phyloP scores from a whole-genome alignment of 1,140 invertebrate species.

The Pseudomyrmex dendroicus region DNA sequence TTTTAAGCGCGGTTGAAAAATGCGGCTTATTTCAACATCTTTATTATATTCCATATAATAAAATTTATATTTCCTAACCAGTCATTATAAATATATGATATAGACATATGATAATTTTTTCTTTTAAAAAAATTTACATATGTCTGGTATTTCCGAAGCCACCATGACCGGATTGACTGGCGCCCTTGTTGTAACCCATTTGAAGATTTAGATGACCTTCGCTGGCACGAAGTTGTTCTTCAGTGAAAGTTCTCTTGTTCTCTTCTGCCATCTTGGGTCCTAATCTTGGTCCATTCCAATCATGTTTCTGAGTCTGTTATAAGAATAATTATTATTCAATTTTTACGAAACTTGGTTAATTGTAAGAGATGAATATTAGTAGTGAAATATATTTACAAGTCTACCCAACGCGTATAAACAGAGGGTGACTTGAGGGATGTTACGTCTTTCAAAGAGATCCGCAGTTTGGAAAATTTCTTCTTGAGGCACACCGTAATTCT shows the following conservation, averaged over 20 bases:
- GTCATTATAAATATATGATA: conserved; percentile 7
- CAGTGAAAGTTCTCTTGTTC: conserved; percentile 96
- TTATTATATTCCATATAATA: conserved; percentile 12
- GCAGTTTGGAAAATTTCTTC: conserved; percentile 99
- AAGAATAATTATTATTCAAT: conserved; percentile 39
- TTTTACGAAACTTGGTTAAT: neutral
- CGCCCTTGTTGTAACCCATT: conserved; percentile 98
- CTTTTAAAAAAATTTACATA: conserved; percentile 88
- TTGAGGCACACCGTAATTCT: conserved; percentile 97
- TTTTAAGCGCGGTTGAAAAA: conserved; percentile 33
- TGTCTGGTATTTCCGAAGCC: conserved; percentile 98
- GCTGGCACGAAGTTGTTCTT: conserved; percentile 96
- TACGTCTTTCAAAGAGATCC: conserved; percentile 97
- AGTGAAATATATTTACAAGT: conserved; percentile 89
- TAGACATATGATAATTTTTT: conserved; percentile 1
- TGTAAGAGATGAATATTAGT: conserved; percentile 24
- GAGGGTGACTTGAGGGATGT: conserved; percentile 97
- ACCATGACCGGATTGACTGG: conserved; percentile 93
- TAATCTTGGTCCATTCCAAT: conserved; percentile 94
- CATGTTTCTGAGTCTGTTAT: conserved; percentile 95
- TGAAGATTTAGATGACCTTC: conserved; percentile 97
- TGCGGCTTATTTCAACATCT: conserved; percentile 21
- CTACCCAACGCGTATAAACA: conserved; percentile 95
- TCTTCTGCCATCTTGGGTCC: conserved; percentile 98
- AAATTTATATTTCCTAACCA: conserved; percentile 7